Evolutionary conservation across 2,113 vertebrate genomes (phyloP), one percentile per base, ranked within the genome.

Genomic region (Osmerus eperlanus): DNA sequence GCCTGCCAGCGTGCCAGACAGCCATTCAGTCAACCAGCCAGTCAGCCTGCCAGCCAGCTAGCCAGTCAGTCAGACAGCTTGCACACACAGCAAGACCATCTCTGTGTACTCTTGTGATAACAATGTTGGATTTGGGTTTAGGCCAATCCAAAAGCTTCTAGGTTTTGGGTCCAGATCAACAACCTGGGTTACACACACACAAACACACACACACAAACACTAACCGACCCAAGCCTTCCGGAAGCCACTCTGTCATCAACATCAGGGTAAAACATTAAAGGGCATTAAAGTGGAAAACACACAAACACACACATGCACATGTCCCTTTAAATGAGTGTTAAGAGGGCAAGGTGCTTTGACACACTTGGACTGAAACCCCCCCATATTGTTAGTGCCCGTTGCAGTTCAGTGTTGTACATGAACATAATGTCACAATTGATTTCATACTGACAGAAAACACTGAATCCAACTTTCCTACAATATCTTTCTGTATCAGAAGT

Each of bases 71-170:
- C 16, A 65, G 41, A 41, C 36, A n/a, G 13, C 32, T 65, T 65
- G 32, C 62, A 18, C 55, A 56, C 15, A 56, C 62, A 69, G 32
- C 70, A 64, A 78, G 29, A 65, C 56, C 4, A 68, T 4, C 47
- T 59, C 15, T 61, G 19, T 61, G 58, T 65, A 70, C 73, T 70
- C 23, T 55, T 5, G 25, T 29, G 75, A 80, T 75, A 71, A 74
- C 82, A 84, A 14, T 29, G 51, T 55, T 68, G 29, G 23, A 16
- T 8, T 25, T 11, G 19, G 28, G 32, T 15, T 18, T 7, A 51
- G 64, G 64, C 64, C 41, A 67, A 60, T 28, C 23, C 8, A 36
- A 54, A 25, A 68, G 5, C 23, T 64, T 29, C 28, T 8, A n/a
- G 29, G 29, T 6, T 64, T 15, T 63, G 14, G 23, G 15, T 47